Evolutionary conservation across 2,888 invertebrate genomes (phyloP).

Genomic region (Dasysyrphus tricinctus): DNA sequence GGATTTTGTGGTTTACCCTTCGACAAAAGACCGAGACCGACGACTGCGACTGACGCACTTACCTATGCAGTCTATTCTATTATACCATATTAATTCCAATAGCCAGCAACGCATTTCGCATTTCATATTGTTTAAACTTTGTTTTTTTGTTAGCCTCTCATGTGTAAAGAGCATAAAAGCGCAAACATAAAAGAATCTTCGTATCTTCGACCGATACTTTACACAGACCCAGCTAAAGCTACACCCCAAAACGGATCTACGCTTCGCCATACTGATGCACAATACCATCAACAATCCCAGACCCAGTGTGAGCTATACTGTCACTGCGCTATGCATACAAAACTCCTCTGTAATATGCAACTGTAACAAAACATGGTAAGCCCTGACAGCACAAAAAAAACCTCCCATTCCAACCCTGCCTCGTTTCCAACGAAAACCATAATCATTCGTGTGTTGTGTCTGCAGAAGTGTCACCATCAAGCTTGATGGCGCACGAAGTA

Average conservation of each 20-base stretch:
- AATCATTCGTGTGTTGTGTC: slow-evolving; percentile 45
- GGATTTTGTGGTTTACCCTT: slow-evolving; percentile 37
- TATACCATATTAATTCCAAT: neutral
- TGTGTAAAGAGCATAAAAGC: slow-evolving; percentile 56
- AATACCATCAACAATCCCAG: neutral
- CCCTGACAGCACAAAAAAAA: neutral
- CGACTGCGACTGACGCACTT: neutral
- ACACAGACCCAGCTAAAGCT: neutral
- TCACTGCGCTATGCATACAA: slow-evolving; percentile 57
- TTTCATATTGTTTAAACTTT: slow-evolving; percentile 36
- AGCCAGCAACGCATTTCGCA: slow-evolving; percentile 10
- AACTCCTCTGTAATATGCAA: slow-evolving; percentile 10
- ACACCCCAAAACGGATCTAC: slow-evolving; percentile 70
- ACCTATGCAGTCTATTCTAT: neutral
- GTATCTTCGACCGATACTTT: slow-evolving; percentile 39
- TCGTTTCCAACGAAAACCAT: slow-evolving; percentile 10
- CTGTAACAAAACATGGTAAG: slow-evolving; percentile 28
- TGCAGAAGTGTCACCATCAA: slow-evolving; percentile 49
- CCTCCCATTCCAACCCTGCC: neutral
- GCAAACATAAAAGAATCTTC: slow-evolving; percentile 46
- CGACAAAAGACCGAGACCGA: neutral
- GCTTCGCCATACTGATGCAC: slow-evolving; percentile 63
- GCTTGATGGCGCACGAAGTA: slow-evolving; percentile 30
- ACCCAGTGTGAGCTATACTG: slow-evolving; percentile 1
- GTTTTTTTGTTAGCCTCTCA: slow-evolving; percentile 54